Conservation (phyloP, 1,140 invertebrate species). For the Andrena cerasifolii region DNA sequence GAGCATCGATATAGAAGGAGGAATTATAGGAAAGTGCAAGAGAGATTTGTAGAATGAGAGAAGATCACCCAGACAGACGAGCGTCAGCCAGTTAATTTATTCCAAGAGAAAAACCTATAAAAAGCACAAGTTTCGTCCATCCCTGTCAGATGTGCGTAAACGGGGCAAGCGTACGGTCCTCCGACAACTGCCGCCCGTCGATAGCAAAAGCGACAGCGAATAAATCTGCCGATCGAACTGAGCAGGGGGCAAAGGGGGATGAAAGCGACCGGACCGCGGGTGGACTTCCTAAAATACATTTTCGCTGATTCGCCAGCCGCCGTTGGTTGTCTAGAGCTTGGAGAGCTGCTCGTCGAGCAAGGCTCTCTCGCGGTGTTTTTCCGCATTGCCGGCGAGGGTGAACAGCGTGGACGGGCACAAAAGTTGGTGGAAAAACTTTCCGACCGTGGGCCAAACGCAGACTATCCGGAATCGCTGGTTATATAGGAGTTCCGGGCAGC, state of each 20-base stretch:
- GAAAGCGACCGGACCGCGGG: background rate
- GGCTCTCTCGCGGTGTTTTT: conserved; percentile 54
- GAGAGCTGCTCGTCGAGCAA: conserved; percentile 32
- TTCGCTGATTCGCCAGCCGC: conserved; percentile 33
- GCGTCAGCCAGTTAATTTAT: no score
- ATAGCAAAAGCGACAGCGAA: background rate
- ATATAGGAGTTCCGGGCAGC: conserved; percentile 34
- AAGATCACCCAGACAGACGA: no score
- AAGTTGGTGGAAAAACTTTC: conserved; percentile 66
- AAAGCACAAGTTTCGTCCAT: no score
- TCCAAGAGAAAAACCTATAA: no score
- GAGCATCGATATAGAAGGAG: no score
- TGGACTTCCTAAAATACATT: conserved; percentile 16
- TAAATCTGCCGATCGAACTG: background rate
- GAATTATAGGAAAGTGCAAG: no score
- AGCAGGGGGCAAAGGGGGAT: background rate
- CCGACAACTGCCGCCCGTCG: no score
- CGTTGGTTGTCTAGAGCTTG: conserved; percentile 44
- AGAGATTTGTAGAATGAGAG: no score
- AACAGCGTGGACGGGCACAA: conserved; percentile 32
- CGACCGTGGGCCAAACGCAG: conserved; percentile 53
- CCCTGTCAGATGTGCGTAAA: no score
- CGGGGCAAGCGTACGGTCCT: background rate
- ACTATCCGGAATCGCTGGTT: conserved; percentile 50
- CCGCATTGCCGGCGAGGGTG: conserved; percentile 43